phyloP scores from a whole-genome alignment of 2,888 invertebrate genomes.

The Pecten maximus region DNA sequence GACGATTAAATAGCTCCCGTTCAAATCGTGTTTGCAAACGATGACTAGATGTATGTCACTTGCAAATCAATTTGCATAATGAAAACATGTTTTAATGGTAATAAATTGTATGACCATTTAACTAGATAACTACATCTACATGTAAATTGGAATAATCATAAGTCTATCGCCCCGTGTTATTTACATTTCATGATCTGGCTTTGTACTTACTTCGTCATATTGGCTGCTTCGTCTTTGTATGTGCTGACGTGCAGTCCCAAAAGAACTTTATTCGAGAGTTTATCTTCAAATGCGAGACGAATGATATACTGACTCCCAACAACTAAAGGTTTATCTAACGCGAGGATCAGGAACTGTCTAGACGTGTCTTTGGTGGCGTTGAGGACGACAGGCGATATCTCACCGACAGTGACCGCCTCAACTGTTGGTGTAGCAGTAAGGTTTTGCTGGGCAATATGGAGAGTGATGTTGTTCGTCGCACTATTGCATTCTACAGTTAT shows the following conservation, averaged over 20 bases:
- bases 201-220: conserved; percentile 14
- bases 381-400: neutral
- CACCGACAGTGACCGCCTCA: neutral
- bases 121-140: no score
- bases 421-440: neutral
- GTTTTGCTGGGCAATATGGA: neutral
- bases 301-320: neutral
- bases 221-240: neutral
- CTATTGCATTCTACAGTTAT: neutral
- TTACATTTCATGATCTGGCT: neutral
- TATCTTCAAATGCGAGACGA: neutral
- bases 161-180: no score
- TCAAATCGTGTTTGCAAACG: no score
- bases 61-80: neutral
- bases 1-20: no score
- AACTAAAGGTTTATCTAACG: neutral
- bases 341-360: neutral
- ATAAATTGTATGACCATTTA: no score
- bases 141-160: no score
- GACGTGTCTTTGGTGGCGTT: neutral
- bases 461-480: neutral
- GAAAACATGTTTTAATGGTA: neutral
- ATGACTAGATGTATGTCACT: neutral
- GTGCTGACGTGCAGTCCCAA: neutral
- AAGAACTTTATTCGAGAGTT: neutral